A percentile compares a stretch with the other conserved stretches of the same genome.
Conservation (phyloP, 2,888 invertebrate genomes). For the Rotaria magnacalcarata region DNA sequence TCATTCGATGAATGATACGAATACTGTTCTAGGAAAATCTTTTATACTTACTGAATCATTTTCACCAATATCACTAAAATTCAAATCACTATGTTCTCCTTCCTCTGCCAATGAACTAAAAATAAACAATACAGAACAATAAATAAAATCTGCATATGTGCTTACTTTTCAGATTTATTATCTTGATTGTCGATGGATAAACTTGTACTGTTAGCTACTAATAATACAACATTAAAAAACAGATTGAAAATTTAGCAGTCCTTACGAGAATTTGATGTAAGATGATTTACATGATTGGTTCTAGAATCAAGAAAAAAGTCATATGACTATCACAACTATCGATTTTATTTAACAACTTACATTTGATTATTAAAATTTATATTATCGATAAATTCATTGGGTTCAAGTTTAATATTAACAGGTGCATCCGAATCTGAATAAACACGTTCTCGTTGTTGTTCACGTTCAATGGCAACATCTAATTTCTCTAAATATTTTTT, state of each 20-base stretch:
- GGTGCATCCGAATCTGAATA: background rate
- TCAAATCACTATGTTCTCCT: background rate
- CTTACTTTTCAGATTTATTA: background rate
- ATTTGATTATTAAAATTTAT: background rate
- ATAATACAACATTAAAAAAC: background rate
- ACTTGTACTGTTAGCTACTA: background rate
- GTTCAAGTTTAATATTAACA: background rate
- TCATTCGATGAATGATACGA: no score
- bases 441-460: slow-evolving; percentile 24
- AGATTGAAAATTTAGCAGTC: background rate
- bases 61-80: background rate
- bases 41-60: background rate
- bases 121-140: no score
- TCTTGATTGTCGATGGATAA: background rate
- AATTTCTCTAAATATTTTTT: slow-evolving; percentile 1
- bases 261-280: background rate
- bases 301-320: no score
- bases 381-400: background rate
- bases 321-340: no score
- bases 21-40: no score
- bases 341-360: no score
- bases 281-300: background rate
- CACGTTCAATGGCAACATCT: background rate
- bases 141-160: no score
- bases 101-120: background rate